A percentile compares a stretch with the other conserved stretches of the same genome.
These are phyloP conservation scores for Drosophila willistoni DNA, from an alignment of 1,140 invertebrate genomes.

Conservation along the genomic window DNA sequence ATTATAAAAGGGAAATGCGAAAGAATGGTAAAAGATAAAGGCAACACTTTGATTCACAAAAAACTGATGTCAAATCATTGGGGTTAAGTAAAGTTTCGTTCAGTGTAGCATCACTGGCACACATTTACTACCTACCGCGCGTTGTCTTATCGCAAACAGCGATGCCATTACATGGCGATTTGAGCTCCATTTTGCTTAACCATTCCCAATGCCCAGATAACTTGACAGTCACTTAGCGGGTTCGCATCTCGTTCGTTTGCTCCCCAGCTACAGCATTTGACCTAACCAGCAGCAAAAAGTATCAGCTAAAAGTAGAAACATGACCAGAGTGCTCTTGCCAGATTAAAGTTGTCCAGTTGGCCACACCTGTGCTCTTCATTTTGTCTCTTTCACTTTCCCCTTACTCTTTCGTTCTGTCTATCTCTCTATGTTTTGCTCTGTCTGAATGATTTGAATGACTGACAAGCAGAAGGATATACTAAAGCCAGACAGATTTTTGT, in stretches of 20 bases:
- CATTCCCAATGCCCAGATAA: conserved; percentile 55
- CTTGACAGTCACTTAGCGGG: conserved; percentile 67
- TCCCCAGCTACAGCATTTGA: conserved; percentile 1
- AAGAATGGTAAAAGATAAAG: too few species aligned
- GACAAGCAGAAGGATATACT: conserved; percentile 35
- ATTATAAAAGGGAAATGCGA: too few species aligned
- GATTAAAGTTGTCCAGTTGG: conserved; percentile 56
- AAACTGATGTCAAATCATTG: too few species aligned
- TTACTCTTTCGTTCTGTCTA: not conserved
- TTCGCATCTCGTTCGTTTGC: conserved; percentile 24
- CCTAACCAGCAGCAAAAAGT: conserved; percentile 24
- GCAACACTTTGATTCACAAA: too few species aligned
- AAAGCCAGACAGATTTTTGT: conserved; percentile 38
- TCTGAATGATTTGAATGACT: conserved; percentile 31
- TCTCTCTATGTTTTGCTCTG: not conserved
- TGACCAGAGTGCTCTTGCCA: conserved; percentile 42
- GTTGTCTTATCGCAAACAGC: conserved; percentile 55
- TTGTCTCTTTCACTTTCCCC: not conserved
- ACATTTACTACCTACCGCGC: conserved; percentile 2
- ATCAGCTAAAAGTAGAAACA: conserved; percentile 44
- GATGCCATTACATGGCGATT: conserved; percentile 65
- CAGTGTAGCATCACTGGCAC: conserved; percentile 3
- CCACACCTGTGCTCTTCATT: conserved; percentile 43
- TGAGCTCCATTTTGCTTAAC: conserved; percentile 61
- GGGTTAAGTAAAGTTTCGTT: not conserved